These are phyloP conservation scores for Microcebus ravelobensis DNA, from an alignment of 2,113 vertebrate genomes.

Conservation along the genomic window DNA sequence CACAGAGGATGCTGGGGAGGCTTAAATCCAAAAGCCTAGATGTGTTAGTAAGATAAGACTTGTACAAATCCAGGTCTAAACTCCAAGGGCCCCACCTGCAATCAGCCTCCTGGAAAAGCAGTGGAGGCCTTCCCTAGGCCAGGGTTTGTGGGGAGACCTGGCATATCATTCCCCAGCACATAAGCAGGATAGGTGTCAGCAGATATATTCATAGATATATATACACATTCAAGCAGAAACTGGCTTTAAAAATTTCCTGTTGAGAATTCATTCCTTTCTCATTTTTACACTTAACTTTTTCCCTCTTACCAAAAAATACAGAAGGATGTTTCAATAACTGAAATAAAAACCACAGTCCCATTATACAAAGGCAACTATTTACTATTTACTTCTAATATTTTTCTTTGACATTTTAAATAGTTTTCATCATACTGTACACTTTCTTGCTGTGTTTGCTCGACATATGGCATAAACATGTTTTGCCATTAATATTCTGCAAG, in stretches of 20 bases:
- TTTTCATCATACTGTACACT: background rate
- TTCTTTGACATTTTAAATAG: background rate
- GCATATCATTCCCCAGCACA: background rate
- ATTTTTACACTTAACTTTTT: background rate
- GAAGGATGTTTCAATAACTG: background rate
- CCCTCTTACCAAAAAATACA: background rate
- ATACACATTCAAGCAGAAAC: background rate
- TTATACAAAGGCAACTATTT: background rate
- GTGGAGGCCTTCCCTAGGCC: background rate
- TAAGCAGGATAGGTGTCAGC: background rate
- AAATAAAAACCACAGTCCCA: background rate
- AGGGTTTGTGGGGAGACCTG: background rate
- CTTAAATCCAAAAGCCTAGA: background rate
- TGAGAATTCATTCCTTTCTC: background rate
- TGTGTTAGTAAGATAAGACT: background rate
- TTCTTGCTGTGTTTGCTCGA: background rate
- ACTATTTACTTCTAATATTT: constrained; percentile 7
- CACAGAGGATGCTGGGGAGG: background rate
- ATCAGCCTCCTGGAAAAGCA: background rate
- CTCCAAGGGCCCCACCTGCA: rapidly evolving
- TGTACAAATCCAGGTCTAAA: background rate
- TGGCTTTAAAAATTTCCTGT: background rate
- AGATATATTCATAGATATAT: background rate
- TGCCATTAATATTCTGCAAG: constrained; percentile 24
- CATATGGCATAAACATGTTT: background rate